Evolutionary conservation across 2,797 vertebrate genomes (phyloP), one percentile per base, ranked within the genome.

Genomic region (Aplochiton taeniatus): DNA sequence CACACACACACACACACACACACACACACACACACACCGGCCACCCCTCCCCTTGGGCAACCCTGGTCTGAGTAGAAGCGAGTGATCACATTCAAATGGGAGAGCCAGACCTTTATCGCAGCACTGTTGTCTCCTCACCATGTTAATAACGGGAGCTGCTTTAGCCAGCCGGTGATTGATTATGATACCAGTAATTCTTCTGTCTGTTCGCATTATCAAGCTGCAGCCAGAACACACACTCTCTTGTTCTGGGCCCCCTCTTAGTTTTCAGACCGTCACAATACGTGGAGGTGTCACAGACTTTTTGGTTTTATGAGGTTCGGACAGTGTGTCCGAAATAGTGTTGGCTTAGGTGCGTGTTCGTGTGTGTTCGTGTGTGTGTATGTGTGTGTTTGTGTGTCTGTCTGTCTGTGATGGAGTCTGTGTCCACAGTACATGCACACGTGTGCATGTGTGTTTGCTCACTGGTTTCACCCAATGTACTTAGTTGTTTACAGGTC

Each of bases 71-170:
- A 87, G 82, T 65, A 86, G 82, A 83, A 73, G 81, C 78, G 78
- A 77, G 74, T 68, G 80, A 78, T 82, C 77, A 82, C 82, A 90
- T 89, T 90, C 82, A 90, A 84, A 90, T 88, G 85, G 85, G 89
- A 88, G 88, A 83, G 84, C 75, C 62, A 43, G 79, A 63, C 82
- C 76, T 83, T 90, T 89, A 86, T 88, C 75, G 58, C 65, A 63
- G 19, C 41, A 71, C 80, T 83, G 87, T 85, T 88, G 85, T 87
- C 87, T 87, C 75, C 79, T 82, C 73, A 20, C 31, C 70, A 87
- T 87, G 88, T 89, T 88, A 89, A 88, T 87, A 85, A 75, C 74
- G 83, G 61, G 83, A 84, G 31, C 31, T 70, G 80, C 74, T 66
- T 63, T 67, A 43, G 63, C 69, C 77, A 75, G 80, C 68, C 81